Evolutionary conservation across 2,888 invertebrate species (phyloP), one percentile per base, ranked within the genome.

Genomic region (Maniola hyperantus): DNA sequence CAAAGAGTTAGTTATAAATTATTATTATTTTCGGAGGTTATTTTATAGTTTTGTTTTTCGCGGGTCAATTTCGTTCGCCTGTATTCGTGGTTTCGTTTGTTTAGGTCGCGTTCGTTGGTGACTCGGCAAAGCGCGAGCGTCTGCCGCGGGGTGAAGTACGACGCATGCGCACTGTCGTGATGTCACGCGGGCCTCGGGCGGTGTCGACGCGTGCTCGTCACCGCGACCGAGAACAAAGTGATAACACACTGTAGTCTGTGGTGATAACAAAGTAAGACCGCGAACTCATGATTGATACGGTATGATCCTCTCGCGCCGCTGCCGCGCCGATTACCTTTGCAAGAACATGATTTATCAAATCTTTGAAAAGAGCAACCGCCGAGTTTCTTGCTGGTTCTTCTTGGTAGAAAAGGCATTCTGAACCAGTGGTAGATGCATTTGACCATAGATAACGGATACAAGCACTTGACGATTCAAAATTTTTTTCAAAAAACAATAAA

Each of bases 161-260:
- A 77, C 75, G 76, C 77, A 73, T 70, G 71, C 74, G 76, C 74
- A 72, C 36, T 57, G 65, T 55, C 65, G 66, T 68, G 69, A 77
- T 78, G 79, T 69, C 77, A 73, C 71, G 65, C 69, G 67, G 55
- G 55, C 65, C 68, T 66, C 71, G 72, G 74, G 76, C 76, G 83
- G 83, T 76, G 83, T 77, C 74, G 80, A 84, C 80, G 82, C 79
- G 81, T 77, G 77, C 71, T 79, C 80, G 83, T 85, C 87, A 83
- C 82, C 79, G 81, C 81, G 73, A 80, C 77, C 81, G 80, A 83
- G 84, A 82, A 84, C 89, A 82, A 82, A 89, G 84, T 91, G 91
- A 91, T 91, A 91, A 89, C 87, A 85, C 87, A 85, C n/a, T n/a
- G n/a, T n/a, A n/a, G n/a, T n/a, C n/a, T n/a, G 13, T 13, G 1